These are phyloP conservation scores for Thinocorus orbignyianus DNA, from an alignment of 2,113 vertebrate genomes.

Conservation along the genomic window DNA sequence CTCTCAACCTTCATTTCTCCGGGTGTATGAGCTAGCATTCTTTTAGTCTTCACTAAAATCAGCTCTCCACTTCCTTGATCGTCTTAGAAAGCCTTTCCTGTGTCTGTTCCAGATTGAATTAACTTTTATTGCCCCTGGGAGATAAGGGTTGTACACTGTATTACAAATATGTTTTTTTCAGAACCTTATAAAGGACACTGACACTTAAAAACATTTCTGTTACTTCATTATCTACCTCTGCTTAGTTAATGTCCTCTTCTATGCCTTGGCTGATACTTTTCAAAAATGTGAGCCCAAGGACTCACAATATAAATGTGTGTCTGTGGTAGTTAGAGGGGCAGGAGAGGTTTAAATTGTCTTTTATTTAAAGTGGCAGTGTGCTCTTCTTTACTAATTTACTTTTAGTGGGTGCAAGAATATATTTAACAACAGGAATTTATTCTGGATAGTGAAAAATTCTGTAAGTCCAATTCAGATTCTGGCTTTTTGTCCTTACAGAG, in stretches of 20 bases:
- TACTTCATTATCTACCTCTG: neutral
- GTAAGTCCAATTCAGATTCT: neutral
- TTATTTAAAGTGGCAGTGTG: neutral
- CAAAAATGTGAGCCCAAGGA: neutral
- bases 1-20: neutral
- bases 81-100: neutral
- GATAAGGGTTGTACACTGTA: neutral
- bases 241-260: neutral
- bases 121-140: neutral
- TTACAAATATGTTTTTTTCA: neutral
- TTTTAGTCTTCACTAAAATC: neutral
- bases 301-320: neutral
- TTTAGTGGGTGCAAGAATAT: neutral
- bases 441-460: neutral
- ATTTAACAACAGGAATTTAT: neutral
- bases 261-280: neutral
- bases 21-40: neutral
- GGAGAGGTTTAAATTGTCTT: neutral
- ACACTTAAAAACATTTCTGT: neutral
- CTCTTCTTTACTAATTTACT: neutral
- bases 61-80: neutral
- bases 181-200: neutral
- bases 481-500: neutral
- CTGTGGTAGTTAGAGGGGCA: neutral
- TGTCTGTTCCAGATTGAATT: neutral